Evolutionary conservation across 2,888 invertebrate genomes (phyloP), one percentile per base, ranked within the genome.

Genomic region (Hydriomena furcata): DNA sequence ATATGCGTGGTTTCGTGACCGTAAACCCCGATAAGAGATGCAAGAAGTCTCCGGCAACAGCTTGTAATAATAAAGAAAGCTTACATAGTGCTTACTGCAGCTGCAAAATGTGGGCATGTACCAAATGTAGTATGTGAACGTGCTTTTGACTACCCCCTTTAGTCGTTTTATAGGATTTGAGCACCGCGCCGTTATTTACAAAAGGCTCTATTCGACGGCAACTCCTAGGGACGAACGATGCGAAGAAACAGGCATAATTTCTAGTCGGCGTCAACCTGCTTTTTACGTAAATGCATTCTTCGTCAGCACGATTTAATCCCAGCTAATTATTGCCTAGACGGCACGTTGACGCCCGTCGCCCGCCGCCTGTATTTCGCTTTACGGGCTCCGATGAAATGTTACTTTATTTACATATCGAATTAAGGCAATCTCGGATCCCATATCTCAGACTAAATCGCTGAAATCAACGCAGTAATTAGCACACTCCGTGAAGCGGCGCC

Each of bases 271-370:
- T 12, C 34, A 35, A 35, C 34, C 36, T 24, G 51, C 12, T 41
- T 42, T 11, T 20, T 24, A 7, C 8, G 17, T 36, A n/a, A 41
- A 41, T 25, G 12, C 25, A 13, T n/a, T 21, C 31, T 40, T 68
- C 76, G 66, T 74, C 75, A 71, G 68, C 72, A 53, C 65, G 63
- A 79, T 81, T 82, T 78, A 82, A 81, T 85, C 76, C 72, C 61
- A 68, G 66, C 70, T 85, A 83, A 85, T 86, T 83, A 77, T 78
- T 67, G 63, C 60, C 69, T 67, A 68, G 71, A 72, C 71, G 70
- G 71, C 61, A 67, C 71, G 65, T 71, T 70, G 31, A 8, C 31
- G 23, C 13, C 8, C 23, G 23, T 31, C 24, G 61, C 63, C 31
- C 24, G 61, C 63, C 54, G 53, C 65, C 43, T 62, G 54, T 65